Evolutionary conservation across 2,113 vertebrate genomes (phyloP), one percentile per base, ranked within the genome.

Genomic region (Serilophus lunatus): DNA sequence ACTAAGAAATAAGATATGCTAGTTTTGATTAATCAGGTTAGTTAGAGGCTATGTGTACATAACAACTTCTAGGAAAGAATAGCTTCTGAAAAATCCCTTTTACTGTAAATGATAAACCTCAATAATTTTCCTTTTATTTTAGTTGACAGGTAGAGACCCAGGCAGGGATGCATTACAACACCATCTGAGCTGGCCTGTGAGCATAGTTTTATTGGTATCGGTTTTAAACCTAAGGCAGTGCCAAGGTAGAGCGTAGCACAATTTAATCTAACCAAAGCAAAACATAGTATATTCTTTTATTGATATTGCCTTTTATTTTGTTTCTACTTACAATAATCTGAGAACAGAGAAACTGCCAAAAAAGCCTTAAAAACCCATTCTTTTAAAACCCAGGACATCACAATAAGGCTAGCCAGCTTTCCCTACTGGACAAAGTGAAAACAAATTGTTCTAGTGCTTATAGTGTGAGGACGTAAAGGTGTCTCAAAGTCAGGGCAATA

Each of bases 401-500:
- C 93, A 92, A 90, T 94, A 96, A 97, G 60, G 42, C 53, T 57
- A 69, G 50, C 96, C 95, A 95, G 69, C 68, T 96, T 97, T 95
- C 56, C 75, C 90, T 91, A 82, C 77, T 95, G 96, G 96, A 94
- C 95, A 96, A 97, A 97, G 86, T 87, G 45, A 87, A 79, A 96
- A 76, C 1, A 11, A 97, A 97, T 93, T 90, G 82, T 96, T 97
- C 91, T 95, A 65, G 97, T 97, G 86, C 88, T 97, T 93, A 69
- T 97, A 94, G 76, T 64, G 69, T 77, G 74, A 93, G 74, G 82
- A 96, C 95, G 81, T 86, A 94, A 91, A 82, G 84, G 93, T 93
- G 96, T 97, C 97, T 97, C 93, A 97, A 96, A 98, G 95, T 82
- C 87, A 75, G 90, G 96, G 83, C 86, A 94, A 96, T 94, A 75